Evolutionary conservation across 2,797 vertebrate species (phyloP), one percentile per base, ranked within the genome.

Genomic region (Champsocephalus esox): DNA sequence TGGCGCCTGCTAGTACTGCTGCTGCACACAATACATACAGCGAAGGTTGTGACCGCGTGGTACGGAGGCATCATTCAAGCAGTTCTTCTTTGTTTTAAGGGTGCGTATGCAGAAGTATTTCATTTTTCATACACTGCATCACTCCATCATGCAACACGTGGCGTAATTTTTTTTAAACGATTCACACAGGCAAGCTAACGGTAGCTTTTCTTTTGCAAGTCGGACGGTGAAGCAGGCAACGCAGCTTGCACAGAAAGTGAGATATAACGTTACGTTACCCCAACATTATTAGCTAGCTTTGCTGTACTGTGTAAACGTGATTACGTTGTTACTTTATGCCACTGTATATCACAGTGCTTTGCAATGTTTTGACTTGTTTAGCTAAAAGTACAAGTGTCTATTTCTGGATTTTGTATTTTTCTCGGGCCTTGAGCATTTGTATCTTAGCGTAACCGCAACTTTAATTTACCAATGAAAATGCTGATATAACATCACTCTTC

Each of bases 31-130:
- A 43, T 4, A 78, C 17, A 80, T 63, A 85, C 68, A 88, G 74
- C 58, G 9, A 46, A 49, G 19, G 17, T 17, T 3, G 34, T 9
- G 60, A 82, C 85, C 88, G 76, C 88, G 92, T 91, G 92, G 75
- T 79, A 13, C 56, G 17, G 0, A 55, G 9, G 3, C 21, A 49
- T 46, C 8, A 0, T 4, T 3, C 3, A 64, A 48, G 14, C 46
- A 1, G 9, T 10, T 52, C 7, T 19, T n/a, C 10, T 50, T 63
- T 38, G 9, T 9, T 73, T 63, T 75, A 17, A 52, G 21, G 75
- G 86, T 84, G 19, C 10, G 81, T 76, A 66, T 69, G 50, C 51
- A 55, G 4, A 43, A 9, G 5, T 48, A 3, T 1, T 2, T 41
- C 1, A 2, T 14, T 52, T 46, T 0, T 38, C 0, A n/a, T 55